These are phyloP conservation scores for Saxidomus purpurata DNA, from an alignment of 1,140 invertebrate species.

Conservation along the genomic window DNA sequence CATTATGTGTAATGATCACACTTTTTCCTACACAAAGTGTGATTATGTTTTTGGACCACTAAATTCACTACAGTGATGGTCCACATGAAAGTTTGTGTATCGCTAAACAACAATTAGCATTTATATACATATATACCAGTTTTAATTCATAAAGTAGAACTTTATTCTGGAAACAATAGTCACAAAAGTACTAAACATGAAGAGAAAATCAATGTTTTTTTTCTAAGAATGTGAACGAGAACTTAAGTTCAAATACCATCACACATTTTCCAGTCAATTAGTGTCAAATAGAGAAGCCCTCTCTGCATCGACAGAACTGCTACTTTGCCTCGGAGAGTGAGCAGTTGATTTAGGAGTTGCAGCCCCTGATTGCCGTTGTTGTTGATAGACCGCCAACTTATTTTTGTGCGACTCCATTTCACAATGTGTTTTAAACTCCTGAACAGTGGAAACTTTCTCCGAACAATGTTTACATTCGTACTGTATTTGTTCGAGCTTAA, in stretches of 20 bases:
- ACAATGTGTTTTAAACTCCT: constrained; percentile 90
- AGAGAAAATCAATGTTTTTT: neutral
- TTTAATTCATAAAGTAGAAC: neutral
- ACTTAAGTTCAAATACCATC: neutral
- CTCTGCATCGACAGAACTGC: neutral
- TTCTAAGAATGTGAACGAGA: neutral
- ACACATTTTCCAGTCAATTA: neutral
- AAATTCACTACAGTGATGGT: constrained; percentile 7
- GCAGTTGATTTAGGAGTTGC: constrained; percentile 25
- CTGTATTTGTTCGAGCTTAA: constrained; percentile 88
- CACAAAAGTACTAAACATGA: neutral
- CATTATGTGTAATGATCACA: neutral
- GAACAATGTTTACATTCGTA: constrained; percentile 91
- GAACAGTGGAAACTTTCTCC: constrained; percentile 87
- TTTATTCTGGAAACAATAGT: neutral
- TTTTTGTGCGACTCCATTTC: constrained; percentile 87
- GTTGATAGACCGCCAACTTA: constrained; percentile 69
- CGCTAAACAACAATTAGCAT: neutral
- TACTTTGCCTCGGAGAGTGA: constrained; percentile 32
- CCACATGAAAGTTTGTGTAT: neutral
- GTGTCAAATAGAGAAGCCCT: neutral
- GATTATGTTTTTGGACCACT: constrained; percentile 10
- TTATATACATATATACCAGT: neutral
- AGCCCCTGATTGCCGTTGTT: constrained; percentile 46
- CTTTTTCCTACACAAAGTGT: neutral